phyloP scores from a whole-genome alignment of 1,140 invertebrate species.

The Bicyclus anynana region DNA sequence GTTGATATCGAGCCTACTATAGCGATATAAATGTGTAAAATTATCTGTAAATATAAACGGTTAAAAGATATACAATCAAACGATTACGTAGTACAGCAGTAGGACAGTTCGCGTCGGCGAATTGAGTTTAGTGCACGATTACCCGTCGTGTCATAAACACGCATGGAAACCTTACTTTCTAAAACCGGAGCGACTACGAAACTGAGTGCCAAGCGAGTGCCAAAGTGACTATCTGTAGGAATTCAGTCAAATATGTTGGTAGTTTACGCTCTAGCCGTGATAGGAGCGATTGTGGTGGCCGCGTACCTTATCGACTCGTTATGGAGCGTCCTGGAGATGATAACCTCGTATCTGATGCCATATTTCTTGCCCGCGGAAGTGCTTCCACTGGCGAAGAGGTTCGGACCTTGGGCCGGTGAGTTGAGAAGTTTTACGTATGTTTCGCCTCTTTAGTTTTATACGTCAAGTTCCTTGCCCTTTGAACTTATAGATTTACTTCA shows the following conservation, averaged over 20 bases:
- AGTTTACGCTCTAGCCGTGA: slow-evolving; percentile 42
- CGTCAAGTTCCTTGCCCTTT: too few relatives aligned
- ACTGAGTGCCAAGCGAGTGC: neutral
- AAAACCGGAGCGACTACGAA: slow-evolving; percentile 1
- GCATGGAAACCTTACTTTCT: slow-evolving; percentile 14
- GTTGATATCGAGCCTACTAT: too few relatives aligned
- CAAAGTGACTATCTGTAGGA: neutral
- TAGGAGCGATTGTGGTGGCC: slow-evolving; percentile 64
- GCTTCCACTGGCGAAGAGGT: slow-evolving; percentile 73
- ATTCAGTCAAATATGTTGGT: slow-evolving; percentile 6
- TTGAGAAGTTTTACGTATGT: too few relatives aligned
- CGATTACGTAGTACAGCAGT: neutral
- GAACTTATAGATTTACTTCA: too few relatives aligned
- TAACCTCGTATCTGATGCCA: slow-evolving; percentile 74
- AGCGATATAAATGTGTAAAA: too few relatives aligned
- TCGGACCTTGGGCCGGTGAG: slow-evolving; percentile 79
- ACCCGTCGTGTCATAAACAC: slow-evolving; percentile 24
- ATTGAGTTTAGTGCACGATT: slow-evolving; percentile 13
- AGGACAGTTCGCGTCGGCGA: too few relatives aligned
- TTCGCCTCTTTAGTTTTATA: too few relatives aligned
- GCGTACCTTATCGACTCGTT: slow-evolving; percentile 70
- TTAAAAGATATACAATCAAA: neutral
- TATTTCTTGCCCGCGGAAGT: slow-evolving; percentile 78
- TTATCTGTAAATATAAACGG: too few relatives aligned
- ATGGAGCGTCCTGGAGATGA: slow-evolving; percentile 71